phyloP scores from a whole-genome alignment of 2,888 invertebrate species.

The Tinea semifulvella region DNA sequence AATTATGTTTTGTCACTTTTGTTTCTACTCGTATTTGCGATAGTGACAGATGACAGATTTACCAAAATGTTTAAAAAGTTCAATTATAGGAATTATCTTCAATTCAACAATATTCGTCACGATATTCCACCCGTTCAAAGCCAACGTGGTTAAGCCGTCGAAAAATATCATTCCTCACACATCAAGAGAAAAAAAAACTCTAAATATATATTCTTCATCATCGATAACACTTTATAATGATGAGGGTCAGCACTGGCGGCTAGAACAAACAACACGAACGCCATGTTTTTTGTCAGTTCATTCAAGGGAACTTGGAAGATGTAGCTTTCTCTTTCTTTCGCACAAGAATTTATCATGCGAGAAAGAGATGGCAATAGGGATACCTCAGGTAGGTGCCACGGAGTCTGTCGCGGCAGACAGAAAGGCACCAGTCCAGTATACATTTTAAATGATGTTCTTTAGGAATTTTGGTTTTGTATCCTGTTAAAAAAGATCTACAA shows the following conservation, averaged over 20 bases:
- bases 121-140: conserved; percentile 30
- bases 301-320: conserved; percentile 29
- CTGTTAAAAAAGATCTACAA: conserved; percentile 7
- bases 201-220: conserved; percentile 61
- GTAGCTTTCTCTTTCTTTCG: conserved; percentile 24
- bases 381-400: conserved; percentile 55
- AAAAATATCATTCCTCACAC: conserved; percentile 61
- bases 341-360: conserved; percentile 14
- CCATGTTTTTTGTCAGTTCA: conserved; percentile 38
- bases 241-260: conserved; percentile 59
- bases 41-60: too few relatives aligned
- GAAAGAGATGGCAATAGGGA: conserved; percentile 30
- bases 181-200: conserved; percentile 41
- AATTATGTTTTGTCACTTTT: too few relatives aligned
- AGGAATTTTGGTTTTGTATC: conserved; percentile 10
- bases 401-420: conserved; percentile 55
- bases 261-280: conserved; percentile 59
- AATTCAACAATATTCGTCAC: too few relatives aligned
- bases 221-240: conserved; percentile 63
- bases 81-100: too few relatives aligned
- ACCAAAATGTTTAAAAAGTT: too few relatives aligned
- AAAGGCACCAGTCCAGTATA: conserved; percentile 39
- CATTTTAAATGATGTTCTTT: conserved; percentile 7
- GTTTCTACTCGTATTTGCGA: too few relatives aligned
- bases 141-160: conserved; percentile 32